Conservation (phyloP, 2,888 invertebrate genomes). For the Hirtodrosophila duncani region DNA sequence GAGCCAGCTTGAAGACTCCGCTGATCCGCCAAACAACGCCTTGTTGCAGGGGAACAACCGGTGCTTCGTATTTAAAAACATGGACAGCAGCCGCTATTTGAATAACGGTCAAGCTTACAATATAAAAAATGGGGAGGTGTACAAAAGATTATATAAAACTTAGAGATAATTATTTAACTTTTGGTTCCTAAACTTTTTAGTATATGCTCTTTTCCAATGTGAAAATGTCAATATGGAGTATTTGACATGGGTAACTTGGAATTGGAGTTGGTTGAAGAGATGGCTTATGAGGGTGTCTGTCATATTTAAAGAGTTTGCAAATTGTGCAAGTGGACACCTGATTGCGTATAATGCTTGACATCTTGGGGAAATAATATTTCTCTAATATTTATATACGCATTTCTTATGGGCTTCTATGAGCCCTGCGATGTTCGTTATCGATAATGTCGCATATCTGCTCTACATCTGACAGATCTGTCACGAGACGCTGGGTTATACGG, state of each 20-base stretch:
- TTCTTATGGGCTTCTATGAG: conserved; percentile 5
- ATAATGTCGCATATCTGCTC: conserved; percentile 3
- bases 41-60: conserved; percentile 3
- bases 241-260: conserved; percentile 2
- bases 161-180: too few species aligned
- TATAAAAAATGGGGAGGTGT: too few species aligned
- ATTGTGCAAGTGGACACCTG: conserved; percentile 1
- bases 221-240: conserved; percentile 7
- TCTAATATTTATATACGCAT: conserved; percentile 3
- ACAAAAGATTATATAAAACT: too few species aligned
- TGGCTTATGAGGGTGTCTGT: conserved; percentile 9
- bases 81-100: neutral
- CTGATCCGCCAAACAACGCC: conserved; percentile 7
- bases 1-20: conserved; percentile 1
- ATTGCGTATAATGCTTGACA: conserved; percentile 1
- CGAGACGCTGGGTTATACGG: conserved; percentile 3
- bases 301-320: conserved; percentile 1
- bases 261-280: conserved; percentile 2
- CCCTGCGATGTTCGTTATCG: conserved; percentile 7
- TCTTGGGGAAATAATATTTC: conserved; percentile 7
- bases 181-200: too few species aligned
- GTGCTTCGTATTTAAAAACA: conserved; percentile 3
- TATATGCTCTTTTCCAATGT: conserved; percentile 5
- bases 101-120: neutral
- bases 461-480: neutral